Conservation (phyloP, 2,113 vertebrate species). For the Polyodon spathula region DNA sequence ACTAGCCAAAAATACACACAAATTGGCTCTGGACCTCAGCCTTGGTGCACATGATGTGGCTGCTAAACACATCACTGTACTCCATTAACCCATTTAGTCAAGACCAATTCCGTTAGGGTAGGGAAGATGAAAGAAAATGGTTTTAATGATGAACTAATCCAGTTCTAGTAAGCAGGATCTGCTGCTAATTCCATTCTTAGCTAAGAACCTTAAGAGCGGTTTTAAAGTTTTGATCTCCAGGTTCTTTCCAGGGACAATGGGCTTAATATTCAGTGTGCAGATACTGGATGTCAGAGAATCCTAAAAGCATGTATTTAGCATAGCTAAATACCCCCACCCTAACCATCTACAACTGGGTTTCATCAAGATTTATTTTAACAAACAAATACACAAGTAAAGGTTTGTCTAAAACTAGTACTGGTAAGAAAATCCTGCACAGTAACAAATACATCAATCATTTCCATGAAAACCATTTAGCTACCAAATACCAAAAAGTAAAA, state of each 20-base stretch:
- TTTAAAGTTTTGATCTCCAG: constrained; percentile 3
- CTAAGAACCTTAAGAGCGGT: constrained; percentile 21
- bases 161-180: constrained; percentile 50
- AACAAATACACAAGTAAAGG: too few relatives aligned
- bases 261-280: background rate
- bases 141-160: constrained; percentile 55
- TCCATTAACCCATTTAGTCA: constrained; percentile 41
- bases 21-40: background rate
- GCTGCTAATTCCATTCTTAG: constrained; percentile 49
- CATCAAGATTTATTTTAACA: too few relatives aligned
- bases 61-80: background rate
- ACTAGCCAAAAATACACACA: background rate
- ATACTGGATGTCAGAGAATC: background rate
- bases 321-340: too few relatives aligned
- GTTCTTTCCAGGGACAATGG: background rate
- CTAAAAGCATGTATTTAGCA: background rate
- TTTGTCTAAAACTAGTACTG: too few relatives aligned
- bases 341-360: too few relatives aligned
- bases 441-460: too few relatives aligned
- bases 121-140: constrained; percentile 49
- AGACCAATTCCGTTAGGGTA: constrained; percentile 33
- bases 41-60: background rate
- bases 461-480: too few relatives aligned
- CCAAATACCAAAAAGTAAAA: too few relatives aligned
- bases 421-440: too few relatives aligned